Percentiles rank a stretch among this genome's conserved stretches.
phyloP scores from a whole-genome alignment of 2,888 invertebrate genomes.

The Sminthurinus aureus region DNA sequence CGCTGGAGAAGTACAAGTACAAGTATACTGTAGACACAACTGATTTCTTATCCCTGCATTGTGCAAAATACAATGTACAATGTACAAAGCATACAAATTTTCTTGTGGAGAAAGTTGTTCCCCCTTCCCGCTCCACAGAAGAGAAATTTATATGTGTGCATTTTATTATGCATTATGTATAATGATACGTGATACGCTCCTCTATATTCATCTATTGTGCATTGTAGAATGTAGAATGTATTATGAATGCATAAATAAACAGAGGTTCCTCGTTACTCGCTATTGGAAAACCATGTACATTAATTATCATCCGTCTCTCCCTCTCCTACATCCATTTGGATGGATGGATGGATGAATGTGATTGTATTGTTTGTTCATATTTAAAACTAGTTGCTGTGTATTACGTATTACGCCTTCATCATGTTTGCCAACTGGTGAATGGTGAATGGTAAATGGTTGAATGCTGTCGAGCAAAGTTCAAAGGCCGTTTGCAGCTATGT shows the following conservation, averaged over 20 bases:
- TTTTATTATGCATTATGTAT: no score
- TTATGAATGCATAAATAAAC: no score
- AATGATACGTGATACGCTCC: no score
- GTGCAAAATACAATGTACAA: neutral
- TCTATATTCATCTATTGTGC: no score
- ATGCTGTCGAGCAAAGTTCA: neutral
- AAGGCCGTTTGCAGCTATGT: neutral
- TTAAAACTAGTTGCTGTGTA: neutral
- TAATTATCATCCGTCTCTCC: neutral
- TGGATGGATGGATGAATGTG: neutral
- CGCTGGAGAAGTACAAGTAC: conserved; percentile 1
- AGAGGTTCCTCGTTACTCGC: no score
- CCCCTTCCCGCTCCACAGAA: neutral
- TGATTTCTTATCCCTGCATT: no score
- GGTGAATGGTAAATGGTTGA: neutral
- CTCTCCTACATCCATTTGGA: neutral
- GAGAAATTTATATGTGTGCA: neutral
- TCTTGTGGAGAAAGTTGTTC: neutral
- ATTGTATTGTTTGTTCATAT: neutral
- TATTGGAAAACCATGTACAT: neutral
- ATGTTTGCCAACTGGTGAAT: neutral
- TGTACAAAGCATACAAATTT: neutral
- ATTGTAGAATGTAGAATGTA: no score
- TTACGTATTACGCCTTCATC: neutral
- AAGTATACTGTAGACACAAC: no score